Percentiles rank a stretch among this genome's conserved stretches.
Conservation (phyloP, 2,113 vertebrate genomes). For the Tachysurus vachellii region DNA sequence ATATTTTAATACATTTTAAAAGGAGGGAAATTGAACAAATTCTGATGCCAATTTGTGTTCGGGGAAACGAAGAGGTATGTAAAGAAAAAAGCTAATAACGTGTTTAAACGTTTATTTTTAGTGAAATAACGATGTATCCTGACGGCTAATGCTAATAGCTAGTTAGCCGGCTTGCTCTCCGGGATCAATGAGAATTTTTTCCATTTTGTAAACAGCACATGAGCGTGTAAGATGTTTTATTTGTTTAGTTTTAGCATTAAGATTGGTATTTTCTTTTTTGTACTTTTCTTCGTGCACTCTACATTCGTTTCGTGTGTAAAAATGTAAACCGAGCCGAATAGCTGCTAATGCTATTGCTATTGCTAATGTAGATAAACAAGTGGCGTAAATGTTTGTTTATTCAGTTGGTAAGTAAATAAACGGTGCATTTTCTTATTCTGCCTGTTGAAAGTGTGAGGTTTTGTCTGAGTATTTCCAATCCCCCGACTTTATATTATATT, state of each 20-base stretch:
- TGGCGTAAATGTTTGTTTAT: not conserved
- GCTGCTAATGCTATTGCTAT: too few relatives aligned
- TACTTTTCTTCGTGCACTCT: not conserved
- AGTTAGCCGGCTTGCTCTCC: conserved; percentile 21
- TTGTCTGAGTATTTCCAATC: not conserved
- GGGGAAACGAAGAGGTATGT: not conserved
- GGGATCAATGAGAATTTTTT: not conserved
- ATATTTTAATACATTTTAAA: not conserved
- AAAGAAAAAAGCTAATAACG: too few relatives aligned
- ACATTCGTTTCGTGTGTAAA: not conserved
- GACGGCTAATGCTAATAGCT: not conserved
- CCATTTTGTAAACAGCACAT: not conserved
- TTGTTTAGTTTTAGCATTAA: not conserved
- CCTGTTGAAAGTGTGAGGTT: not conserved
- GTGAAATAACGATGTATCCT: not conserved
- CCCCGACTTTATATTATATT: not conserved
- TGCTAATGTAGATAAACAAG: conserved; percentile 16
- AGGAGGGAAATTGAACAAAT: not conserved
- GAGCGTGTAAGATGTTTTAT: not conserved
- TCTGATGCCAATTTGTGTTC: too few relatives aligned
- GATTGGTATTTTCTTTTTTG: not conserved
- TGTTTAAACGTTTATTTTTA: not conserved
- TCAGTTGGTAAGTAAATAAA: not conserved
- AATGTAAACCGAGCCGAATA: not conserved
- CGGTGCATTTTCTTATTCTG: not conserved